A percentile compares a stretch with the other conserved stretches of the same genome.
phyloP scores from a whole-genome alignment of 2,888 invertebrate genomes.

The Drosophila crucigera region DNA sequence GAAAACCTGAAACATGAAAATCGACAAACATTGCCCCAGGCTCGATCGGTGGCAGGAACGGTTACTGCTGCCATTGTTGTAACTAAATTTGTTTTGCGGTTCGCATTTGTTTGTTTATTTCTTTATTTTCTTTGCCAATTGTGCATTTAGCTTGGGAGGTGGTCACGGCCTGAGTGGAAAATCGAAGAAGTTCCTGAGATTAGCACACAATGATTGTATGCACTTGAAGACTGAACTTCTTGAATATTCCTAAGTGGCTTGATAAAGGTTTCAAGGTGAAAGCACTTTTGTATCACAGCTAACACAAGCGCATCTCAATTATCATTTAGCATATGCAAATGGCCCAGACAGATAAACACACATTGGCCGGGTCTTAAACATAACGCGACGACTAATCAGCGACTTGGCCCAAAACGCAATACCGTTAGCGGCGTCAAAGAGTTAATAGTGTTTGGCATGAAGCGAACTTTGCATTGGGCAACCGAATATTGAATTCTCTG shows the following conservation, averaged over 20 bases:
- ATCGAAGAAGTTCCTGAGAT: conserved; percentile 1
- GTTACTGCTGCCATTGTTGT: conserved; percentile 55
- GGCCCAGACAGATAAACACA: conserved; percentile 76
- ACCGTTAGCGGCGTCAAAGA: conserved; percentile 68
- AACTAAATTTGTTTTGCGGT: conserved; percentile 75
- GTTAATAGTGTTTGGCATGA: conserved; percentile 19
- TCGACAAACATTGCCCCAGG: conserved; percentile 40
- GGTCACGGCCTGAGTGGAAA: conserved; percentile 28
- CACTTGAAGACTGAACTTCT: background rate
- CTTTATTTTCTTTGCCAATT: conserved; percentile 25
- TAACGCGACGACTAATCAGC: conserved; percentile 39
- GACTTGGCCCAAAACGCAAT: conserved; percentile 47
- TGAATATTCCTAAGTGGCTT: background rate
- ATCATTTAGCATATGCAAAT: conserved; percentile 69
- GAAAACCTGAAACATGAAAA: conserved; percentile 41
- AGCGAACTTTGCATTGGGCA: background rate
- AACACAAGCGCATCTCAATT: conserved; percentile 36
- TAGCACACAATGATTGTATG: conserved; percentile 17
- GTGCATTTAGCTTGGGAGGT: conserved; percentile 44
- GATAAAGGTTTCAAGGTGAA: conserved; percentile 47
- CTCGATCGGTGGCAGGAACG: conserved; percentile 33
- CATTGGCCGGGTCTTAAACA: conserved; percentile 43
- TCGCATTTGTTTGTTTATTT: conserved; percentile 47
- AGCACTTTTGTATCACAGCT: conserved; percentile 6
- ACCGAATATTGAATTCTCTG: conserved; percentile 20